Conservation (phyloP, 2,797 vertebrate species). For the Sebastes miniatus region DNA sequence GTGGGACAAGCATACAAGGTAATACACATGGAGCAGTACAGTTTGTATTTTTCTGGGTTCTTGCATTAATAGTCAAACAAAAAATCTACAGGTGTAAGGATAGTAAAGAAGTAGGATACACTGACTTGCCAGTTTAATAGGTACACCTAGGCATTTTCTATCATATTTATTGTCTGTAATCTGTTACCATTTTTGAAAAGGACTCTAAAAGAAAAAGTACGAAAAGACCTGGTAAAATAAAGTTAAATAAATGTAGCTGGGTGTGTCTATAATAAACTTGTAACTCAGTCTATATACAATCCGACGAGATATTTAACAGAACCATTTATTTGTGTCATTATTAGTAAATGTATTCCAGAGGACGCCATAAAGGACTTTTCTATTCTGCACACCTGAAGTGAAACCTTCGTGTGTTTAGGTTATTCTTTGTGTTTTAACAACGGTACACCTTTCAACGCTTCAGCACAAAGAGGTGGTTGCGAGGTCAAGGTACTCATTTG, state of each 20-base stretch:
- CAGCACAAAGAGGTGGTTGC: slow-evolving; percentile 35
- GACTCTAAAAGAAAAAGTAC: background rate
- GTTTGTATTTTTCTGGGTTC: background rate
- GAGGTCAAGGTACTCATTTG: slow-evolving; percentile 71
- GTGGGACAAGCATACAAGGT: background rate
- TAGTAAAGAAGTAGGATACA: background rate
- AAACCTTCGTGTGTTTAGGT: slow-evolving; percentile 24
- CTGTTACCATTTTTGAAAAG: background rate
- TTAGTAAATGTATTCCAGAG: background rate
- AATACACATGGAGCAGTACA: background rate
- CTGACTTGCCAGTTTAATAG: background rate
- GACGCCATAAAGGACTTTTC: background rate
- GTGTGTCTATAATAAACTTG: background rate
- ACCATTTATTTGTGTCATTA: background rate
- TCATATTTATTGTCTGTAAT: background rate
- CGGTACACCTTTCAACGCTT: slow-evolving; percentile 54
- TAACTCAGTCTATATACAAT: background rate
- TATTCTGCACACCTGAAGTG: background rate
- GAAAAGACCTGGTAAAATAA: background rate
- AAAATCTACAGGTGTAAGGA: background rate
- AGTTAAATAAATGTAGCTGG: background rate
- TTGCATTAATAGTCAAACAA: background rate
- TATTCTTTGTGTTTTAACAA: slow-evolving; percentile 38
- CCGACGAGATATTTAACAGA: background rate
- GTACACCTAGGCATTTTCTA: background rate